Percentiles rank a stretch among this genome's conserved stretches.
Evolutionary conservation across 2,113 vertebrate species (phyloP).

Genomic region (Neopipo cinnamomea): DNA sequence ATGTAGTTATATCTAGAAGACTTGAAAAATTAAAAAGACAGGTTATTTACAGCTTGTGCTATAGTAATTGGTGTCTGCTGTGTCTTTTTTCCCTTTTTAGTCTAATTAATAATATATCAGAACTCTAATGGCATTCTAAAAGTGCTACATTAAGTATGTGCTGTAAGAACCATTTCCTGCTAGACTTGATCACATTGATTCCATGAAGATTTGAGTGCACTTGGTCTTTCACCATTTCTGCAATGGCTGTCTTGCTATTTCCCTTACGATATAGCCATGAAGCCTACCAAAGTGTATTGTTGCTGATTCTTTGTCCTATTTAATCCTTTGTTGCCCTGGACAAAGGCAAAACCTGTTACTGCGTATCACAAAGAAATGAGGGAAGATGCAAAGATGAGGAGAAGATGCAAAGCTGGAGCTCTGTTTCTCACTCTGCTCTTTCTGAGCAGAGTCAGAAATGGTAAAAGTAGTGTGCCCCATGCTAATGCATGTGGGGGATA

Average conservation of each 20-base stretch:
- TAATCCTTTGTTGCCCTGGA: neutral
- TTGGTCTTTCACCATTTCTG: neutral
- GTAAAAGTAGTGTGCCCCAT: neutral
- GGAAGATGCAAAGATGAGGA: neutral
- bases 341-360: neutral
- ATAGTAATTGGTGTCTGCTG: neutral
- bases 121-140: neutral
- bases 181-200: neutral
- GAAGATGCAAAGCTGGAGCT: neutral
- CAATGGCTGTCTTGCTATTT: neutral
- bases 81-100: neutral
- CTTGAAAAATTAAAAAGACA: neutral
- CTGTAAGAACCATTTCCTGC: neutral
- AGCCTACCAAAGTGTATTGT: accelerated
- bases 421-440: neutral
- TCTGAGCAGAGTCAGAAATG: neutral
- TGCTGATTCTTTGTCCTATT: neutral
- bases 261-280: accelerated
- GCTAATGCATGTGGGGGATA: neutral
- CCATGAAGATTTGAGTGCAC: neutral
- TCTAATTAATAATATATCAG: neutral
- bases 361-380: neutral
- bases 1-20: neutral
- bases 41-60: constrained; percentile 4
- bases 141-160: neutral